Evolutionary conservation across 1,140 invertebrate species (phyloP).

Genomic region (Schlechtendalia chinensis): DNA sequence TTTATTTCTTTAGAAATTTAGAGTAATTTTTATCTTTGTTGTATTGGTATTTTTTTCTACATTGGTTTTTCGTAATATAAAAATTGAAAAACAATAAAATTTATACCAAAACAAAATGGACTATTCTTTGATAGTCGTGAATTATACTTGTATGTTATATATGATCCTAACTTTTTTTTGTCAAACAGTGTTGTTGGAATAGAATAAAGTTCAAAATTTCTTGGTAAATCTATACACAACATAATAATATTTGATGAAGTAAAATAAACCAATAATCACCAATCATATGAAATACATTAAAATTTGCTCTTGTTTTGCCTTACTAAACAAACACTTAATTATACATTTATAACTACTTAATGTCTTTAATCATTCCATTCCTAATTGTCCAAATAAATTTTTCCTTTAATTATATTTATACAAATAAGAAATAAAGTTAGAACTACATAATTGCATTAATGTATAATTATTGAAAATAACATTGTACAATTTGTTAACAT

Average conservation of each 20-base stretch:
- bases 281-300: not conserved
- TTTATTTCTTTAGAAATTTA: conserved; percentile 36
- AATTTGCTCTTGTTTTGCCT: not conserved
- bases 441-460: conserved; percentile 9
- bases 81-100: conserved; percentile 34
- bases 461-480: conserved; percentile 36
- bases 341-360: not conserved
- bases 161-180: too few species aligned
- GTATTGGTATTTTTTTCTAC: conserved; percentile 32
- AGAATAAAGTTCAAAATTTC: not conserved
- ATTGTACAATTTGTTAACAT: conserved; percentile 30
- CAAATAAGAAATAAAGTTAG: conserved; percentile 8
- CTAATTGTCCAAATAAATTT: not conserved
- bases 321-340: not conserved
- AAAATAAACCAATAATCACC: not conserved
- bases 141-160: not conserved
- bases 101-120: conserved; percentile 24
- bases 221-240: not conserved
- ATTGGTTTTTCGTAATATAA: conserved; percentile 35
- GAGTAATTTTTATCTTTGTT: conserved; percentile 33
- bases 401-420: not conserved
- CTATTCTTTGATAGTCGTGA: not conserved
- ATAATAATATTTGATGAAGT: not conserved
- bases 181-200: not conserved
- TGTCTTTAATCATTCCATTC: not conserved